Conservation (phyloP, 1,140 invertebrate species). For the Acromyrmex echinatior region DNA sequence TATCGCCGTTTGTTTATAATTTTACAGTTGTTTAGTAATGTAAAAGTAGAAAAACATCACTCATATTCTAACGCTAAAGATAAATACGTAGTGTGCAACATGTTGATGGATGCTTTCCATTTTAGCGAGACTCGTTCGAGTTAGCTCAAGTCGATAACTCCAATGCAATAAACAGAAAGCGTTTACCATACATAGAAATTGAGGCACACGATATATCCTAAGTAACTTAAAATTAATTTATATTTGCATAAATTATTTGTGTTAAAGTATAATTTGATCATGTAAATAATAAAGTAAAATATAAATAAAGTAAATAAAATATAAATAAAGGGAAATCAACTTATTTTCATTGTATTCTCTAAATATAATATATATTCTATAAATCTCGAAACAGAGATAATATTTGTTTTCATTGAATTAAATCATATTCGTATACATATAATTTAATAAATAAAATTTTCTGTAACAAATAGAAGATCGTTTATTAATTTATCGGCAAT, state of each 20-base stretch:
- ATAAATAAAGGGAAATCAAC: not conserved
- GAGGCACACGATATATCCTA: not conserved
- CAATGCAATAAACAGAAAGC: not conserved
- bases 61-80: not conserved
- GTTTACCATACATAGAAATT: conserved; percentile 7
- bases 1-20: conserved; percentile 71
- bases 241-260: not conserved
- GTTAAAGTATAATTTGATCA: not conserved
- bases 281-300: not conserved
- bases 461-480: not conserved
- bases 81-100: not conserved
- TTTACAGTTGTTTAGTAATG: conserved; percentile 71
- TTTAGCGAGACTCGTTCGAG: not conserved
- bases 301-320: not conserved
- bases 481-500: not conserved
- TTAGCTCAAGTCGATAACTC: conserved; percentile 27
- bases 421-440: not conserved
- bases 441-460: not conserved
- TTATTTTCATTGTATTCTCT: not conserved
- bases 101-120: not conserved
- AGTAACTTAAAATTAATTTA: conserved; percentile 8
- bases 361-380: not conserved
- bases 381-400: not conserved
- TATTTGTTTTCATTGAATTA: not conserved
- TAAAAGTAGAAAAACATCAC: not conserved